Conservation (phyloP, 1,140 invertebrate species). For the Anastrepha ludens region DNA sequence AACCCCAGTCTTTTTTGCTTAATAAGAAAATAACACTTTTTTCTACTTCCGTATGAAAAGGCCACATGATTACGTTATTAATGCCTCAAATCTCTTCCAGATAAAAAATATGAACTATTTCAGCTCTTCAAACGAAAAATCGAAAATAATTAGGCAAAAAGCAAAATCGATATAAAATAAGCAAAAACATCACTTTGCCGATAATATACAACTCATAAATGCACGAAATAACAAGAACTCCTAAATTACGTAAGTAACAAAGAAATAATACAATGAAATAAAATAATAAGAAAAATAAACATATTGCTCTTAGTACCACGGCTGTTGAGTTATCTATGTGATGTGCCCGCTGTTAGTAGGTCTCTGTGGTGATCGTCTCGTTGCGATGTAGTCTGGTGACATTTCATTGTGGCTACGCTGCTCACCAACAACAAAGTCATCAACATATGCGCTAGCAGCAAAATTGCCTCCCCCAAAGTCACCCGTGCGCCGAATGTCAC, state of each 20-base stretch:
- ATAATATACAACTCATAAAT: neutral
- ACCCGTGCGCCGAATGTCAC: neutral
- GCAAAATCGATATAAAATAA: no score
- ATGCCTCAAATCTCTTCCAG: neutral
- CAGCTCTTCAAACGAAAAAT: no score
- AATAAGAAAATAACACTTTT: neutral
- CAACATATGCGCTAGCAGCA: neutral
- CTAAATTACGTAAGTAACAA: slow-evolving; percentile 5
- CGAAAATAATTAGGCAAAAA: no score
- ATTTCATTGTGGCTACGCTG: neutral
- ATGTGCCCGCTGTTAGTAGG: slow-evolving; percentile 17
- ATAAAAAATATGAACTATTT: no score
- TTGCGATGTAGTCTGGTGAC: neutral
- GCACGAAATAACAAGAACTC: neutral
- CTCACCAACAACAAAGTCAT: neutral
- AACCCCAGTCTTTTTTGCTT: neutral
- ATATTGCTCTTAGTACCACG: neutral
- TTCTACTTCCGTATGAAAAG: neutral
- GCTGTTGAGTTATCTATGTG: slow-evolving; percentile 7
- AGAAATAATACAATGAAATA: neutral
- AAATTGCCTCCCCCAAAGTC: slow-evolving; percentile 3
- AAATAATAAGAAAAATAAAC: slow-evolving; percentile 41
- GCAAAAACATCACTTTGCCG: neutral
- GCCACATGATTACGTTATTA: neutral
- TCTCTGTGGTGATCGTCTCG: slow-evolving; percentile 34